Evolutionary conservation across 2,113 vertebrate genomes (phyloP).

Genomic region (Cynoglossus semilaevis): DNA sequence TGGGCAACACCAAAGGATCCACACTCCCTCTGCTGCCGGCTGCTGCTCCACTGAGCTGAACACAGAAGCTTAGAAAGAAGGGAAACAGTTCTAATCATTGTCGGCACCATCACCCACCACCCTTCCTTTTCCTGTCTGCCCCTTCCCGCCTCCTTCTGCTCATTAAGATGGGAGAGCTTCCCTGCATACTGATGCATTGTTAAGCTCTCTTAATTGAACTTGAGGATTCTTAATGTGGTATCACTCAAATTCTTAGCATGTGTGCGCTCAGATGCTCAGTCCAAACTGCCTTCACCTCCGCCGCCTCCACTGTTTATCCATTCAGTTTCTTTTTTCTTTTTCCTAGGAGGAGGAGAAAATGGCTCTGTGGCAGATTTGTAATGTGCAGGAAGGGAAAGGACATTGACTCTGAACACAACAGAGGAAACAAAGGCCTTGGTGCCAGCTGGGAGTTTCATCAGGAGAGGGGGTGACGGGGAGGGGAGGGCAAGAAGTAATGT

Average conservation of each 20-base stretch:
- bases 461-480: constrained; percentile 21
- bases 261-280: constrained; percentile 48
- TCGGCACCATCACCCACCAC: constrained; percentile 27
- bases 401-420: constrained; percentile 46
- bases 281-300: constrained; percentile 55
- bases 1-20: constrained; percentile 45
- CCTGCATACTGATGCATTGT: constrained; percentile 64
- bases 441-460: constrained; percentile 57
- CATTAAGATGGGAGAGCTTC: constrained; percentile 39
- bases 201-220: constrained; percentile 66
- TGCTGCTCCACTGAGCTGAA: constrained; percentile 46
- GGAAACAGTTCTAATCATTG: constrained; percentile 57
- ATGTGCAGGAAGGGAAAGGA: constrained; percentile 40
- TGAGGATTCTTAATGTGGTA: constrained; percentile 62
- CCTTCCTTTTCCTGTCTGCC: constrained; percentile 43
- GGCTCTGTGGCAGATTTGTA: constrained; percentile 44
- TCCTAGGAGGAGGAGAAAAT: constrained; percentile 16
- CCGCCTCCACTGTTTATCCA: constrained; percentile 39
- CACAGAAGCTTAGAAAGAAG: constrained; percentile 47
- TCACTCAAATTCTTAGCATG: constrained; percentile 56
- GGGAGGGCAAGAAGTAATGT: constrained; percentile 30
- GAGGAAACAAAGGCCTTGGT: constrained; percentile 49
- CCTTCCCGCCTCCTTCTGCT: constrained; percentile 50
- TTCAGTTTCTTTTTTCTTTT: constrained; percentile 32
- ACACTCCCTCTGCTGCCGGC: constrained; percentile 38